Base-by-base conservation (phyloP, 2,888 invertebrate species). In the Sphecodes monilicornis region DNA sequence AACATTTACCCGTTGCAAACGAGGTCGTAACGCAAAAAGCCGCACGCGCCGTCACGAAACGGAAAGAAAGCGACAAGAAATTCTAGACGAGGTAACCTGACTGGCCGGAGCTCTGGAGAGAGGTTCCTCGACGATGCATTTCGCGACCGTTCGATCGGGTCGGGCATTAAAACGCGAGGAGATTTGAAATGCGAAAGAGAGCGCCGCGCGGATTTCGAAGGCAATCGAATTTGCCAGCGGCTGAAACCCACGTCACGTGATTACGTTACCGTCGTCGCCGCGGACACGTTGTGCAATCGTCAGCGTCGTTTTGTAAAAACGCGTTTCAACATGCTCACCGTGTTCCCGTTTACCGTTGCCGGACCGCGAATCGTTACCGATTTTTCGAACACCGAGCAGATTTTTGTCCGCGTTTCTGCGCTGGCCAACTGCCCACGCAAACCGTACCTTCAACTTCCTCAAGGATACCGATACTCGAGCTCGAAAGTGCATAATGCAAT, bases 361-460 rank as follows among this genome's bases (percentile, higher is more conserved):
- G 36, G 36, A 3, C 60, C 36, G 66, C 29, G 32, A 41, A 18
- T 82, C 60, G n/a, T 22, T 41, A 69, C 46, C 54, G 36, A 66
- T 66, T 66, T 66, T 68, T 43, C 66, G 66, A 66, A 36, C 36
- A 36, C 36, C 66, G 66, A 10, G 66, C 22, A 26, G 70, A n/a
- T 82, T 41, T 16, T 16, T 41, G 57, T 36, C 22, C 46, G 39
- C 36, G 64, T 73, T 77, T 36, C 60, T 46, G 32, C n/a, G 18
- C 26, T 54, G 22, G 39, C 16, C 1, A 43, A 36, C 71, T 71
- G 43, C 80, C 71, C 66, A 74, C 76, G 85, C 74, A 73, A 70
- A 76, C 68, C 79, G 64, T 69, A 69, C 68, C 68, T 73, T 57
- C n/a, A 54, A 70, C 83, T 60, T 46, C 2, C 32, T 22, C 32